These are phyloP conservation scores for Callipepla squamata DNA, from an alignment of 2,113 vertebrate genomes.

Conservation along the genomic window DNA sequence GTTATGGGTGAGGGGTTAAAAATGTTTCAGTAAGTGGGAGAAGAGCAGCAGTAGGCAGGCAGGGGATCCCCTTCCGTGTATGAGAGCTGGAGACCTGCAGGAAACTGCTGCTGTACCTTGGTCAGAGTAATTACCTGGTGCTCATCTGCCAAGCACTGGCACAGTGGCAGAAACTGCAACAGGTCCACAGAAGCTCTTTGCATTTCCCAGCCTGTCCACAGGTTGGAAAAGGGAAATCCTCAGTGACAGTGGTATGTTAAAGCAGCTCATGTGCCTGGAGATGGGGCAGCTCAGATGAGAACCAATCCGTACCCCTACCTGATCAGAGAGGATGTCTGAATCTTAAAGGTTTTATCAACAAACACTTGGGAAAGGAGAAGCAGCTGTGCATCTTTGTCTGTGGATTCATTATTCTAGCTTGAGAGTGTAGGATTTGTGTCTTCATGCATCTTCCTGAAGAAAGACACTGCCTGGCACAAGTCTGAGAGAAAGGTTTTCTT, in stretches of 20 bases:
- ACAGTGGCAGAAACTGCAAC: neutral
- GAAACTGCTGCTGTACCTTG: neutral
- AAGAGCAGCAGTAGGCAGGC: neutral
- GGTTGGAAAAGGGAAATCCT: neutral
- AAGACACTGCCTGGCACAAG: neutral
- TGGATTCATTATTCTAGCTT: fast-evolving
- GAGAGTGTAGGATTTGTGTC: fast-evolving
- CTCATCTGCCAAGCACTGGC: neutral
- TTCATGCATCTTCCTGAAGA: neutral
- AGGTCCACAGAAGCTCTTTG: neutral
- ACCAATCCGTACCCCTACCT: neutral
- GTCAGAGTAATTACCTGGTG: no score
- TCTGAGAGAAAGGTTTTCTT: neutral
- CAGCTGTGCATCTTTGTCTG: neutral
- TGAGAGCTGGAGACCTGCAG: neutral
- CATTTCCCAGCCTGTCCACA: neutral
- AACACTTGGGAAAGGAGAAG: neutral
- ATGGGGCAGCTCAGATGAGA: neutral
- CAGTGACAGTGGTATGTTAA: neutral
- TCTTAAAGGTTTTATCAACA: neutral
- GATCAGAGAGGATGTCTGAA: neutral
- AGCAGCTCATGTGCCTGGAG: neutral
- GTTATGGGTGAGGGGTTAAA: neutral
- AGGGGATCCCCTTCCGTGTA: neutral
- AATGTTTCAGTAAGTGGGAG: neutral